phyloP scores from a whole-genome alignment of 2,888 invertebrate species.

The Drosophila austrosaltans region DNA sequence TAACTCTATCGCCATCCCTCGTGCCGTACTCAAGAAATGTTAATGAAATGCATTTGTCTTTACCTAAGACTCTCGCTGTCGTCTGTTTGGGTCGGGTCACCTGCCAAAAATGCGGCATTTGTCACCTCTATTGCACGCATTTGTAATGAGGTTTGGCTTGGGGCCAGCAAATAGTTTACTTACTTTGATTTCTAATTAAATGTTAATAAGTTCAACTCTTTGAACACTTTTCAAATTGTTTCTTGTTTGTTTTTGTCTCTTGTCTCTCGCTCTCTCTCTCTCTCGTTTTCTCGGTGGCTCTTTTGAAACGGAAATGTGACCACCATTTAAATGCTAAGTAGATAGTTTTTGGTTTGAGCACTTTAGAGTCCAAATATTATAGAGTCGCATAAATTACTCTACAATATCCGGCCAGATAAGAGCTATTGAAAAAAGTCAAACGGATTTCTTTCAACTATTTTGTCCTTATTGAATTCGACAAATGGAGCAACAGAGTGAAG shows the following conservation, averaged over 20 bases:
- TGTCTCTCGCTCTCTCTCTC: background rate
- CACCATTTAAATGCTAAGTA: conserved; percentile 73
- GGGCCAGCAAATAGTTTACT: conserved; percentile 18
- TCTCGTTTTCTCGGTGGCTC: conserved; percentile 17
- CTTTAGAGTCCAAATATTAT: conserved; percentile 49
- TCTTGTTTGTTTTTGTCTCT: conserved; percentile 6
- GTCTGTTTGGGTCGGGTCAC: conserved; percentile 40
- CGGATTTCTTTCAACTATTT: conserved; percentile 25
- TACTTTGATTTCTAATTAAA: conserved; percentile 75
- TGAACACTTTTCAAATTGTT: conserved; percentile 33
- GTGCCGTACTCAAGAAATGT: conserved; percentile 24
- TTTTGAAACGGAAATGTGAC: conserved; percentile 64
- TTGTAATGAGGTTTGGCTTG: conserved; percentile 51
- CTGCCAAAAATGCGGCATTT: conserved; percentile 43
- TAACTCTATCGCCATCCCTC: background rate
- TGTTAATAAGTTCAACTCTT: conserved; percentile 73
- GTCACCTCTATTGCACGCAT: conserved; percentile 49
- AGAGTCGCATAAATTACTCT: conserved; percentile 69
- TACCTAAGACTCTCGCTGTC: conserved; percentile 10
- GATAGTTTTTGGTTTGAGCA: conserved; percentile 28
- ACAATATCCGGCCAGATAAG: conserved; percentile 71
- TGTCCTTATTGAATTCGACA: conserved; percentile 1
- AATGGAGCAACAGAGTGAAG: background rate
- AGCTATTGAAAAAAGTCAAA: conserved; percentile 30
- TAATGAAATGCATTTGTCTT: conserved; percentile 36